Conservation (phyloP, 2,113 vertebrate species). For the Theristicus caerulescens region DNA sequence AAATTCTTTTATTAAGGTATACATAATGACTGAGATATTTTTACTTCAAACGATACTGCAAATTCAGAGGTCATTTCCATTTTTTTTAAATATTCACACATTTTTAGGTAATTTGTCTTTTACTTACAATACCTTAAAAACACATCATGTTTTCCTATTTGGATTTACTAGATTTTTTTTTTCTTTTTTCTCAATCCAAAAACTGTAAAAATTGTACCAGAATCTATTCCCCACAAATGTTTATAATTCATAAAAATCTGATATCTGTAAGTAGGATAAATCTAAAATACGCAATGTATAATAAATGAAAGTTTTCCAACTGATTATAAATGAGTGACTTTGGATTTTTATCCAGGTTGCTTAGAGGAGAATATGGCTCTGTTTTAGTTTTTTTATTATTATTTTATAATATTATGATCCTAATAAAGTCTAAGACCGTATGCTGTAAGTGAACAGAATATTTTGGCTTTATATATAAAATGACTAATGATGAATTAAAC, state of each 20-base stretch:
- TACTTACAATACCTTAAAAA: background rate
- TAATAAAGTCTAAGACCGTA: background rate
- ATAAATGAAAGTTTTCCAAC: accelerated
- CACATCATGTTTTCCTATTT: background rate
- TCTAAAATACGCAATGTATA: background rate
- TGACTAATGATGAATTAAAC: background rate
- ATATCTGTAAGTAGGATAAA: background rate
- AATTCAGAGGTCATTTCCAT: background rate
- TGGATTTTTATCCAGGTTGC: background rate
- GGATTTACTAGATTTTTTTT: background rate
- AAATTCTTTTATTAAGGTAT: background rate
- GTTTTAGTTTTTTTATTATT: background rate
- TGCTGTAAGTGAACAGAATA: background rate
- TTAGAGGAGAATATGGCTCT: background rate
- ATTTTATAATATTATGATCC: background rate
- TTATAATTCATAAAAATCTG: background rate
- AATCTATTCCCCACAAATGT: background rate
- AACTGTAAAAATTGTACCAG: background rate
- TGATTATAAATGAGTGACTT: background rate
- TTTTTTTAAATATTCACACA: background rate
- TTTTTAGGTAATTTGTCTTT: background rate
- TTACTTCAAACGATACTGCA: background rate
- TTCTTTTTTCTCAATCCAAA: background rate
- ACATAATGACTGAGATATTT: background rate
- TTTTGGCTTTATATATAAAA: background rate